Conservation (phyloP, 2,797 vertebrate genomes). For the Fistularia tabacaria region DNA sequence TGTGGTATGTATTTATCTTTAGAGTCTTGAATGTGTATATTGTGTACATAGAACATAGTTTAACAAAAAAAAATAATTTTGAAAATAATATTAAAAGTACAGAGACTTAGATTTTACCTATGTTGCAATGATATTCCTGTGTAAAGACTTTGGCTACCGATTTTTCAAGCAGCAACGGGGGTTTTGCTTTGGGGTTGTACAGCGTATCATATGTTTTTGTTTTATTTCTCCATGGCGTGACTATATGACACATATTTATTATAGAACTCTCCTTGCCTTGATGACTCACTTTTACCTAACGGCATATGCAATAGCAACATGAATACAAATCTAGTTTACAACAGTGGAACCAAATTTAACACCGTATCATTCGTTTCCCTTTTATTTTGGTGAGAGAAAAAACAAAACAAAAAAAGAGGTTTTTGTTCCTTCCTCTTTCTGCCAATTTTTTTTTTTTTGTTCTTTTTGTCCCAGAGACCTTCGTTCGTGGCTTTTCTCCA, state of each 20-base stretch:
- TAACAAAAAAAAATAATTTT: slow-evolving; percentile 31
- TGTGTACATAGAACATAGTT: slow-evolving; percentile 66
- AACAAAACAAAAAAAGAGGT: slow-evolving; percentile 58
- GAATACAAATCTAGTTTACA: slow-evolving; percentile 88
- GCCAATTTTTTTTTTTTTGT: slow-evolving; percentile 74
- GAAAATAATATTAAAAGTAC: slow-evolving; percentile 42
- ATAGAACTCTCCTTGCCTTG: slow-evolving; percentile 68
- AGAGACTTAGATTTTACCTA: slow-evolving; percentile 55
- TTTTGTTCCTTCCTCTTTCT: slow-evolving; percentile 81
- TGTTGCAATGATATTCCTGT: slow-evolving; percentile 55
- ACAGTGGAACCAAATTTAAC: slow-evolving; percentile 94
- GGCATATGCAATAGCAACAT: slow-evolving; percentile 95
- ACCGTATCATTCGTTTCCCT: slow-evolving; percentile 68
- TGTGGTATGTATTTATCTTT: slow-evolving; percentile 58
- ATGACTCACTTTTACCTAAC: slow-evolving; percentile 68
- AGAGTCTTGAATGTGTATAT: slow-evolving; percentile 64
- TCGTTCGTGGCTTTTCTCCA: slow-evolving; percentile 70
- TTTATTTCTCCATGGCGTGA: slow-evolving; percentile 40
- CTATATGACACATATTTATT: slow-evolving; percentile 58
- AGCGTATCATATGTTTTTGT: slow-evolving; percentile 45
- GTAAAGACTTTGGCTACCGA: slow-evolving; percentile 61
- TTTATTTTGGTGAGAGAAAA: slow-evolving; percentile 31
- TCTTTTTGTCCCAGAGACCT: slow-evolving; percentile 65
- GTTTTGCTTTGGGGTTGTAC: slow-evolving; percentile 57
- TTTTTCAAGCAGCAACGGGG: slow-evolving; percentile 42